Base-by-base conservation (phyloP, 2,888 invertebrate genomes). In the Minunthozetes semirufus region DNA sequence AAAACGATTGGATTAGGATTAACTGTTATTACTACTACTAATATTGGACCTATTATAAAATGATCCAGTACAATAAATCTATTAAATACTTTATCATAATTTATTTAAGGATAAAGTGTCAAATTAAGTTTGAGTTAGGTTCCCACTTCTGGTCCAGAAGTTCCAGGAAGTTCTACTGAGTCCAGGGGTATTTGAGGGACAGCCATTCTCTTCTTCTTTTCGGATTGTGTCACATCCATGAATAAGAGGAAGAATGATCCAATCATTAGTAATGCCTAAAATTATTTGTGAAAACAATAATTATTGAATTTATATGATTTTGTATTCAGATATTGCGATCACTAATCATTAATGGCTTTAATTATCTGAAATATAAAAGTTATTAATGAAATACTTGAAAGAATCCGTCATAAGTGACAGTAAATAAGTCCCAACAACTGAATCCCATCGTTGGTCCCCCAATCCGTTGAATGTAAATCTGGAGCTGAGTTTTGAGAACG, bases 201-300 rank as follows among this genome's bases (percentile, higher is more conserved):
- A 42, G 42, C 9, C 8, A 9, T 50, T 38, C 17, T 66, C 38
- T 29, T 66, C 38, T 66, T 29, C 27, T n/a, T 38, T 38, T 66
- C 63, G 2, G 63, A 66, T 66, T 66, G 63, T n/a, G n/a, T 66
- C 5, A 66, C 63, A 38, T 66, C 63, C 63, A 66, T 66, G n/a
- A 66, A 66, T 15, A 66, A 19, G 2, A 66, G n/a, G 38, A 66
- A 66, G 38, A 66, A 66, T 19, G 63, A 66, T 1, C 33, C 63
- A 19, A 66, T 33, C 63, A 66, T 66, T 5, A 66, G 63, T n/a
- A 66, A n/a, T 17, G 63, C 38, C 63, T 66, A 8, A n/a, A 66
- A 66, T 48, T 48, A 48, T 6, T 2, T 48, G 4, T 48, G 3
- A 17, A 11, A 48, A 17, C n/a, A 48, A 17, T 17, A 48, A 6